A percentile compares a stretch with the other conserved stretches of the same genome.
Evolutionary conservation across 2,113 vertebrate species (phyloP).

Genomic region (Triplophysa siluroides): DNA sequence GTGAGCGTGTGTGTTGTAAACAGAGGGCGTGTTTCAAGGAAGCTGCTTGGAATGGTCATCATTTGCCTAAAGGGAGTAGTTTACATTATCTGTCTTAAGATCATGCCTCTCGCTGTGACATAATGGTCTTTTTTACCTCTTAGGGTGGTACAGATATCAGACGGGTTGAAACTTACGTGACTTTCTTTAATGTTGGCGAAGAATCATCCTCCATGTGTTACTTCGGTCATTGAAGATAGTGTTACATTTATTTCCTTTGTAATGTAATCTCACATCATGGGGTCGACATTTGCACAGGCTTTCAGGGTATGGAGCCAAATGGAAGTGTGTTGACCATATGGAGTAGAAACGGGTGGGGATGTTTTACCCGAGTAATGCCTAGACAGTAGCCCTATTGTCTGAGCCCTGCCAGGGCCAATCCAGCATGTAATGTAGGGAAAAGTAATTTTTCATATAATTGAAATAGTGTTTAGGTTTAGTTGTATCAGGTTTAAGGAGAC

Average conservation of each 20-base stretch:
- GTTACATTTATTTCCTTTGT: conserved; percentile 36
- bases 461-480: background rate
- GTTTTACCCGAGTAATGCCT: conserved; percentile 14
- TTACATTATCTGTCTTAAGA: conserved; percentile 37
- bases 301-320: conserved; percentile 30
- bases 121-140: background rate
- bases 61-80: conserved; percentile 66
- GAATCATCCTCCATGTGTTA: conserved; percentile 4
- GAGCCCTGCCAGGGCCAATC: background rate
- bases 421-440: background rate
- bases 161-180: too few species aligned
- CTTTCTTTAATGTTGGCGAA: background rate
- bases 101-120: conserved; percentile 4
- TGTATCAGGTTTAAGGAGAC: background rate
- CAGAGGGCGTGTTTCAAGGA: background rate
- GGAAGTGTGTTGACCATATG: conserved; percentile 46
- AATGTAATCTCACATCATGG: conserved; percentile 52
- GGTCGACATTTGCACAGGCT: conserved; percentile 27
- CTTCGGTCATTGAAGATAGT: conserved; percentile 45
- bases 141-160: background rate
- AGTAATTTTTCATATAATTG: background rate
- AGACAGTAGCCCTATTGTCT: conserved; percentile 50
- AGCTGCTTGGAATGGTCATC: conserved; percentile 36
- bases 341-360: conserved; percentile 18
- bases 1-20: background rate